Base-by-base conservation (phyloP, 2,113 vertebrate genomes). In the Synchiropus splendidus region DNA sequence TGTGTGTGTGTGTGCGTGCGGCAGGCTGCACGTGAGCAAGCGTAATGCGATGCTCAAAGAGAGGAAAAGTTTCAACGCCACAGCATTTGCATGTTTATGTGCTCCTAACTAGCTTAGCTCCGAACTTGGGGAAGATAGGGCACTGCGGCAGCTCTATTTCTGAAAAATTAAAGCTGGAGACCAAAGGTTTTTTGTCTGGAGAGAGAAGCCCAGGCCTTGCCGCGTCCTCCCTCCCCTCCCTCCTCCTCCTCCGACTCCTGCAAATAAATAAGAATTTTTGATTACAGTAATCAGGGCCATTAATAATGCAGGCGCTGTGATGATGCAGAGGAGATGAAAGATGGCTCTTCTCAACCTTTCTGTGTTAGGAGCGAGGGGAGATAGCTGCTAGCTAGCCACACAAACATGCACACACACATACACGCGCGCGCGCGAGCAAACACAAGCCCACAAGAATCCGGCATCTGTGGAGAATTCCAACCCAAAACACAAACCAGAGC, bases 191-290 rank as follows among this genome's bases (percentile, higher is more conserved):
- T 77, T 72, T 84, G 78, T 82, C 75, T 80, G 72, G 72, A 80
- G 72, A 83, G 72, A 77, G 74, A 70, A 75, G 61, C 74, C 60
- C 67, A 33, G 51, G 67, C 71, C 75, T 68, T 36, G 48, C 60
- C 43, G 63, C 73, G 58, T 60, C 65, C 63, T 44, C 51, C 69
- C 34, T 37, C 13, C 36, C 9, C 12, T 13, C 6, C 5, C 33
- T 3, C 18, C 18, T 31, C 31, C 42, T 65, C 50, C 68, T 70
- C 74, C 59, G 42, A 71, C 75, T 82, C 67, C 69, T 79, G 75
- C 78, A 84, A 86, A 85, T 85, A 86, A 86, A 86, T 83, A 85
- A 83, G 81, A 86, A 85, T 86, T 85, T 85, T 84, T 84, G 84
- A 86, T 86, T 81, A 83, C 83, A 85, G 84, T 86, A 86, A 86